These are phyloP conservation scores for Dromas ardeola DNA, from an alignment of 2,113 vertebrate species.

Conservation along the genomic window DNA sequence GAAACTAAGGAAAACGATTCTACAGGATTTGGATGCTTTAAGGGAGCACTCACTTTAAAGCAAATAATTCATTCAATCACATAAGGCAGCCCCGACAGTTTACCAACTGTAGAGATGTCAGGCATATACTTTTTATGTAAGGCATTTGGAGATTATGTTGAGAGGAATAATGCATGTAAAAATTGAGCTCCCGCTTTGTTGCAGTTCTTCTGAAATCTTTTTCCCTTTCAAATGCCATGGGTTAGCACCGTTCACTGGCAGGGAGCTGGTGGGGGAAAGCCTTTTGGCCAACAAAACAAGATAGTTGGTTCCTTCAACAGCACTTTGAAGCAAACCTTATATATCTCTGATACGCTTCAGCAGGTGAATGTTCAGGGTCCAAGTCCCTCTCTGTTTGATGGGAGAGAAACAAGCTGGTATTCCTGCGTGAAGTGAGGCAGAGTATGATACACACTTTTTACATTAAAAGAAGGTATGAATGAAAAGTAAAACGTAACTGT, in stretches of 20 bases:
- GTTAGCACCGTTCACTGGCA: neutral
- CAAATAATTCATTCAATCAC: neutral
- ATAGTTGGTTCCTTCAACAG: neutral
- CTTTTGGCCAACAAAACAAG: neutral
- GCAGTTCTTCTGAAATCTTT: neutral
- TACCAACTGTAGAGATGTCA: neutral
- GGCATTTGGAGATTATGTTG: neutral
- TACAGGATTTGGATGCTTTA: neutral
- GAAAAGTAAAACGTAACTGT: neutral
- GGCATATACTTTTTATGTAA: neutral
- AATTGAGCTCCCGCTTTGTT: neutral
- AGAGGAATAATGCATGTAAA: neutral
- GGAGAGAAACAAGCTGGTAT: neutral
- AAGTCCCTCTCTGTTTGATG: fast-evolving
- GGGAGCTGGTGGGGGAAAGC: neutral
- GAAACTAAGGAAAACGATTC: no score
- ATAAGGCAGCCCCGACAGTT: neutral
- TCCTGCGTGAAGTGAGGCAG: neutral
- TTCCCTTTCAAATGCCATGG: neutral
- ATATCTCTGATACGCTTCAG: neutral
- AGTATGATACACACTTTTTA: neutral
- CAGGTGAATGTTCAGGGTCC: neutral
- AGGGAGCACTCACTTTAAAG: neutral
- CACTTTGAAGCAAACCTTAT: neutral
- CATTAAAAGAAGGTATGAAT: neutral